Conservation (phyloP, 1,140 invertebrate species). For the Augochlora pura region DNA sequence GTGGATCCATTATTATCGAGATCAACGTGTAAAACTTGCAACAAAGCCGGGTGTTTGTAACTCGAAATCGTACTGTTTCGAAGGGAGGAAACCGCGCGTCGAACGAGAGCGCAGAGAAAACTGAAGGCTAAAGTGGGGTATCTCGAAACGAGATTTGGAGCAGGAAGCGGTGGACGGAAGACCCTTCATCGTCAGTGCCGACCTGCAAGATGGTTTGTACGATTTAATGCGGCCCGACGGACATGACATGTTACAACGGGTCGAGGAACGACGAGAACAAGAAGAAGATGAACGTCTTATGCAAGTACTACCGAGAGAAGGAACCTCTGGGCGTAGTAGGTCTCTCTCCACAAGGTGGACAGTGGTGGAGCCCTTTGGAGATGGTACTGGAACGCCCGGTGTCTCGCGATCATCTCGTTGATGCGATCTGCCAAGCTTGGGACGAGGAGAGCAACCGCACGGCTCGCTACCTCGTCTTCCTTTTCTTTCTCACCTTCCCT, state of each 20-base stretch:
- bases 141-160: conserved; percentile 31
- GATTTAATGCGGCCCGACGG: conserved; percentile 48
- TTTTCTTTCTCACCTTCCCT: conserved; percentile 25
- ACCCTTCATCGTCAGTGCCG: conserved; percentile 32
- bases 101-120: background rate
- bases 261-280: conserved; percentile 16
- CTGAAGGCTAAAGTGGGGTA: background rate
- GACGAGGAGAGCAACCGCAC: conserved; percentile 32
- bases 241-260: conserved; percentile 44
- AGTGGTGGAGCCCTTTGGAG: conserved; percentile 21
- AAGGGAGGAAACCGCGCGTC: background rate
- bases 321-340: conserved; percentile 21
- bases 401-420: conserved; percentile 62
- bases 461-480: conserved; percentile 18
- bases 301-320: conserved; percentile 39
- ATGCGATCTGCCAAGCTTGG: conserved; percentile 55
- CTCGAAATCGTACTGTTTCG: background rate
- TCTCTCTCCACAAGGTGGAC: conserved; percentile 46
- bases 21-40: no score
- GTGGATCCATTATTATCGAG: no score
- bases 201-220: conserved; percentile 43
- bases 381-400: conserved; percentile 47
- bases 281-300: conserved; percentile 39
- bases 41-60: no score
- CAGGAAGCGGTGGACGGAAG: conserved; percentile 10